A percentile compares a stretch with the other conserved stretches of the same genome.
phyloP scores from a whole-genome alignment of 2,797 vertebrate genomes.

The Mus spretus region DNA sequence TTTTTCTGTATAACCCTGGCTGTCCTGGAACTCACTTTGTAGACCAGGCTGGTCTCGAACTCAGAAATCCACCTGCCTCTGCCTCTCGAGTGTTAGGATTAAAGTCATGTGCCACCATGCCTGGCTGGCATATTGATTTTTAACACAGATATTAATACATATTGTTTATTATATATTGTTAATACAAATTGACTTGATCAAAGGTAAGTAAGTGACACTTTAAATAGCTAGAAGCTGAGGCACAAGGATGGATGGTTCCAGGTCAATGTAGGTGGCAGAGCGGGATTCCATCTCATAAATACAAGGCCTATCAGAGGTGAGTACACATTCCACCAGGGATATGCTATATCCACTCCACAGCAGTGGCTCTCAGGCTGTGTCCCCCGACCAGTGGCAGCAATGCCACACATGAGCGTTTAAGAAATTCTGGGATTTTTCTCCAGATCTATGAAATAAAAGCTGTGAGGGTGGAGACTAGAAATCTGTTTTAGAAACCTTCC shows the following conservation, averaged over 20 bases:
- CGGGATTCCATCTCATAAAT: neutral
- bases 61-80: no score
- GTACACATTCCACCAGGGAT: neutral
- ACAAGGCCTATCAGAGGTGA: no score
- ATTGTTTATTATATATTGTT: neutral
- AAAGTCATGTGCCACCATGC: no score
- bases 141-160: neutral
- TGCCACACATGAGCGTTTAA: neutral
- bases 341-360: neutral
- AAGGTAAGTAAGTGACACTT: neutral
- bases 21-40: no score
- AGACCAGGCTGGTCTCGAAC: no score
- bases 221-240: neutral
- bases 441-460: neutral
- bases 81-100: no score
- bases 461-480: neutral
- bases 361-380: neutral
- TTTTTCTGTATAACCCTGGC: no score
- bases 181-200: neutral
- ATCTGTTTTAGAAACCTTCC: conserved; percentile 10
- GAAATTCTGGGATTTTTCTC: neutral
- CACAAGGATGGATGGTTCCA: neutral
- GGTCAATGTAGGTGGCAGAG: no score
- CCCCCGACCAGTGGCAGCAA: neutral
- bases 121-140: neutral